Evolutionary conservation across 1,140 invertebrate species (phyloP).

Genomic region (Drosophila truncata): DNA sequence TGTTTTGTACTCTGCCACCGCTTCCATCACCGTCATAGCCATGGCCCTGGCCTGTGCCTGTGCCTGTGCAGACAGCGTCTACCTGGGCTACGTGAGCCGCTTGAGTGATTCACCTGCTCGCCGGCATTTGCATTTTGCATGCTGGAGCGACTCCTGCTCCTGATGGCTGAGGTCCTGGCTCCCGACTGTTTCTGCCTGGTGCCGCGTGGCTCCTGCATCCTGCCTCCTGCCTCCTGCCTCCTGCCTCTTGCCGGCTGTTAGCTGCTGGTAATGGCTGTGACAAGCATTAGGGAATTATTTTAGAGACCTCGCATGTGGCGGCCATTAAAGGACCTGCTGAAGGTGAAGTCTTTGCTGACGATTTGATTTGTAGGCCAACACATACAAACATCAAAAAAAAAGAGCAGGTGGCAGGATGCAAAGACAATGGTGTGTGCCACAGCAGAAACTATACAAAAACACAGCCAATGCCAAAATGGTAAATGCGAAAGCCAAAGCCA

Average conservation of each 20-base stretch:
- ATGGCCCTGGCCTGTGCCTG: not conserved
- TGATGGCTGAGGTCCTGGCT: conserved; percentile 21
- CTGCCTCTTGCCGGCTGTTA: conserved; percentile 15
- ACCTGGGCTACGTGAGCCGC: conserved; percentile 51
- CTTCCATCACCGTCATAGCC: conserved; percentile 1
- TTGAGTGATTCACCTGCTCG: conserved; percentile 63
- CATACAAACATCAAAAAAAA: conserved; percentile 8
- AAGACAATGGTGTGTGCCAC: conserved; percentile 15
- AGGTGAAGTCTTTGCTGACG: conserved; percentile 45
- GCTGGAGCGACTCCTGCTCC: conserved; percentile 31
- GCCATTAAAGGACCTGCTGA: conserved; percentile 62
- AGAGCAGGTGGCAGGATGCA: conserved; percentile 4
- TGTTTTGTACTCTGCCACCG: conserved; percentile 48
- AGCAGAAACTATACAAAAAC: conserved; percentile 22
- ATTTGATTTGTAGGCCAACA: conserved; percentile 66
- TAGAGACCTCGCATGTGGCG: conserved; percentile 56
- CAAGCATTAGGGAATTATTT: conserved; percentile 65
- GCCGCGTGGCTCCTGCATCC: not conserved
- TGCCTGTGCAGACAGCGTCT: conserved; percentile 33
- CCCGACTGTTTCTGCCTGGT: conserved; percentile 2
- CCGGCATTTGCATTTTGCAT: conserved; percentile 62
- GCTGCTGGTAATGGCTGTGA: conserved; percentile 61
- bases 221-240: not conserved
- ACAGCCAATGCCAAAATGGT: conserved; percentile 43
- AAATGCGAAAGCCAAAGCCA: conserved; percentile 47